phyloP scores from a whole-genome alignment of 2,797 vertebrate genomes.

The Chelon labrosus region DNA sequence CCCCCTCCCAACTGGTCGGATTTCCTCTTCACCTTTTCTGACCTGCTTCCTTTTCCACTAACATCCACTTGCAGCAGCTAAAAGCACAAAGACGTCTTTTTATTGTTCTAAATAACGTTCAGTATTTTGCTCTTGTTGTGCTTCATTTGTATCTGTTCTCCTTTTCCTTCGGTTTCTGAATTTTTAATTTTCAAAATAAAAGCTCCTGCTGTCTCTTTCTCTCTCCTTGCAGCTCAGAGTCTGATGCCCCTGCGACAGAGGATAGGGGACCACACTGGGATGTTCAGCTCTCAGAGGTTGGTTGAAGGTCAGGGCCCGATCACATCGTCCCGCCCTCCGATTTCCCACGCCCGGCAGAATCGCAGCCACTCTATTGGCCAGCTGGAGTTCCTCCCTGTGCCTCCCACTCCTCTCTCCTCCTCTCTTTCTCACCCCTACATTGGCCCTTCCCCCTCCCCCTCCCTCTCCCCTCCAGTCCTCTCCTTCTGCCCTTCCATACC shows the following conservation, averaged over 20 bases:
- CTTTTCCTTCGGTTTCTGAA: neutral
- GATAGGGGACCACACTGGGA: slow-evolving; percentile 85
- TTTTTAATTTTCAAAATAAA: slow-evolving; percentile 38
- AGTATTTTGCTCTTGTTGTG: too few species aligned
- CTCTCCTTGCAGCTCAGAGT: slow-evolving; percentile 83
- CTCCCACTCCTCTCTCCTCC: slow-evolving; percentile 66
- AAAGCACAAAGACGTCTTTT: neutral
- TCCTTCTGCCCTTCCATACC: slow-evolving; percentile 53
- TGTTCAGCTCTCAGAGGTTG: slow-evolving; percentile 93
- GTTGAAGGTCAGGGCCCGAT: slow-evolving; percentile 83
- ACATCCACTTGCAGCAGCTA: slow-evolving; percentile 33
- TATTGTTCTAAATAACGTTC: too few species aligned
- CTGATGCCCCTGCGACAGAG: slow-evolving; percentile 88
- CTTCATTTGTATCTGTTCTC: too few species aligned
- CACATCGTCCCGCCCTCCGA: slow-evolving; percentile 42
- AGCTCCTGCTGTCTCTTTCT: slow-evolving; percentile 5
- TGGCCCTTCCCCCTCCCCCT: slow-evolving; percentile 8
- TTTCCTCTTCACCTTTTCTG: neutral
- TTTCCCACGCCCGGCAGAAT: slow-evolving; percentile 83
- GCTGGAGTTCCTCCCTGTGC: slow-evolving; percentile 78
- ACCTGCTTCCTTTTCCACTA: slow-evolving; percentile 22
- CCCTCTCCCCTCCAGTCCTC: neutral
- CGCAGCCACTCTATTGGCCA: slow-evolving; percentile 90
- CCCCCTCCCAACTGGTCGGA: neutral
- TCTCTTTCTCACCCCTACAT: slow-evolving; percentile 79